A percentile compares a stretch with the other conserved stretches of the same genome.
These are phyloP conservation scores for Canis aureus DNA, from an alignment of 2,113 vertebrate species.

Conservation along the genomic window DNA sequence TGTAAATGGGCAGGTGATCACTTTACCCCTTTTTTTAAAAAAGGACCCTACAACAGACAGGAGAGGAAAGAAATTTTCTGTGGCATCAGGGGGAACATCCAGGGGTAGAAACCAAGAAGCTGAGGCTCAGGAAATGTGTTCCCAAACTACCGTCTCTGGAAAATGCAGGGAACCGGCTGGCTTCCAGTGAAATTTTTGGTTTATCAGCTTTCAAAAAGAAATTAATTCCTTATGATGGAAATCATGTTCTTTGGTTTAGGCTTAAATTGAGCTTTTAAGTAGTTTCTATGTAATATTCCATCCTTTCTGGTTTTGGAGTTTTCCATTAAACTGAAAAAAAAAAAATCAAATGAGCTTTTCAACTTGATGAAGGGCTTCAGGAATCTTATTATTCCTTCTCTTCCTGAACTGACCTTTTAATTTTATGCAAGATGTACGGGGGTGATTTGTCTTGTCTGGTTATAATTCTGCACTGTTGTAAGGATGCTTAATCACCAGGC, in stretches of 20 bases:
- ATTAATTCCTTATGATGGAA: background rate
- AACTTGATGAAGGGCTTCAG: conserved; percentile 66
- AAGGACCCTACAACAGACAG: background rate
- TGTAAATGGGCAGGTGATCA: background rate
- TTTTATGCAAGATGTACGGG: conserved; percentile 45
- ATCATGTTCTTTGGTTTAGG: conserved; percentile 27
- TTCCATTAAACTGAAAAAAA: conserved; percentile 52
- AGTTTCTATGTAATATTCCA: conserved; percentile 24
- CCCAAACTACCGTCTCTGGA: background rate
- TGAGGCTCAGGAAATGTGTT: conserved; percentile 3
- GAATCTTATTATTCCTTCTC: conserved; percentile 57
- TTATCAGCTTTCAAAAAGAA: conserved; percentile 56
- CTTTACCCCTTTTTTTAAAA: background rate
- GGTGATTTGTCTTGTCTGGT: conserved; percentile 70
- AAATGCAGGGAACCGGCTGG: background rate
- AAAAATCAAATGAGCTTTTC: conserved; percentile 66
- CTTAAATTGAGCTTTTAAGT: conserved; percentile 44
- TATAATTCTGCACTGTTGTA: conserved; percentile 30
- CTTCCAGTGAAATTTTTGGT: background rate
- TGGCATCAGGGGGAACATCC: background rate
- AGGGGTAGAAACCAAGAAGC: background rate
- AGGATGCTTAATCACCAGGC: conserved; percentile 50
- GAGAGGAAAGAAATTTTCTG: background rate
- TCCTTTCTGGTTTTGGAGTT: conserved; percentile 62
- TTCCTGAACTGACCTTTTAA: conserved; percentile 79